phyloP scores from a whole-genome alignment of 2,888 invertebrate species.

The Macropis europaea region DNA sequence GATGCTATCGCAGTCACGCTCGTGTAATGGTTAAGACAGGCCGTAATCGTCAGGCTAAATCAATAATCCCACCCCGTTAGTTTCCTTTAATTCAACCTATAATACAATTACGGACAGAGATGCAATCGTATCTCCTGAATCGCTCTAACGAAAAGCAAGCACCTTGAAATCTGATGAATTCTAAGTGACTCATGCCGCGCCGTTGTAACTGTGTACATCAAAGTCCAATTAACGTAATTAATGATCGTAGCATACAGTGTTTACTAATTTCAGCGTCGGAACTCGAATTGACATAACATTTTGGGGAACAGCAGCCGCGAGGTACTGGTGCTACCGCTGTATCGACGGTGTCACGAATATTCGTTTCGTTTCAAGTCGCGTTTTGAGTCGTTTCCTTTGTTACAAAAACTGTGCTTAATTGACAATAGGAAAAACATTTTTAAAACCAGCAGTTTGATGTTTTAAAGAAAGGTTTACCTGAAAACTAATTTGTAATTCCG shows the following conservation, averaged over 20 bases:
- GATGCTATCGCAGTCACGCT: constrained; percentile 1
- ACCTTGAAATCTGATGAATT: neutral
- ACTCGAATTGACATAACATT: too few species aligned
- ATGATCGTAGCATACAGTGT: neutral
- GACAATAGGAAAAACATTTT: too few species aligned
- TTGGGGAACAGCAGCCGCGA: too few species aligned
- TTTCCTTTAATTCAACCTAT: constrained; percentile 13
- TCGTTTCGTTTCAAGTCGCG: too few species aligned
- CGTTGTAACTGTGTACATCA: neutral
- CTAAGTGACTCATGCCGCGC: neutral
- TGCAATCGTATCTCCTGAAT: neutral
- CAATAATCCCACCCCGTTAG: constrained; percentile 20
- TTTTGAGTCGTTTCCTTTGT: too few species aligned
- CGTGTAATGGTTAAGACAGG: constrained; percentile 30
- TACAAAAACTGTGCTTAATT: too few species aligned
- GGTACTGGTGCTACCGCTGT: too few species aligned
- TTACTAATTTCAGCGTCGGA: neutral
- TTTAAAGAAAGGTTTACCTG: too few species aligned
- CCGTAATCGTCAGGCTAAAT: constrained; percentile 37
- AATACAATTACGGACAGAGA: neutral
- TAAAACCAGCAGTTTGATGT: too few species aligned
- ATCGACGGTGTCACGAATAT: too few species aligned
- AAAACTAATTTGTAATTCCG: too few species aligned
- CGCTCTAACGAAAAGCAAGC: neutral
- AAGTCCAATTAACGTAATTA: constrained; percentile 14